Evolutionary conservation across 2,797 vertebrate species (phyloP).

Genomic region (Melanotaenia parkinsoni): DNA sequence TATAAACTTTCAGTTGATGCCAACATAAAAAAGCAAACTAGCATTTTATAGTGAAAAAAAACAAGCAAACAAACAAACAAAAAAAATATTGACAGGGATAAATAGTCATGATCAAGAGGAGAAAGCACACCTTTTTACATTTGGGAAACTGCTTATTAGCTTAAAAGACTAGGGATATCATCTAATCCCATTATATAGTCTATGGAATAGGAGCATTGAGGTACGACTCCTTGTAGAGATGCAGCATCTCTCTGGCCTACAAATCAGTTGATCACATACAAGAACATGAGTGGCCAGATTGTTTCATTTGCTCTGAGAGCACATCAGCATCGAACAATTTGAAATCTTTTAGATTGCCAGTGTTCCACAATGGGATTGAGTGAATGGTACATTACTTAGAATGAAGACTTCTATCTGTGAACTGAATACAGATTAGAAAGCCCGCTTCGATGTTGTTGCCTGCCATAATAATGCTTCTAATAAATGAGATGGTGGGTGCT

Average conservation of each 20-base stretch:
- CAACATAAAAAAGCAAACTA: not conserved
- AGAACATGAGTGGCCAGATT: slow-evolving; percentile 73
- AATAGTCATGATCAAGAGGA: slow-evolving; percentile 11
- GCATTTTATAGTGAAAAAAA: not conserved
- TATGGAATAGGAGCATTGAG: slow-evolving; percentile 60
- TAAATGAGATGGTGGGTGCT: slow-evolving; percentile 71
- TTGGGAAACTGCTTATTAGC: slow-evolving; percentile 62
- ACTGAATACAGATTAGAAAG: slow-evolving; percentile 72
- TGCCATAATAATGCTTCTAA: slow-evolving; percentile 75
- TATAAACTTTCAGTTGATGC: slow-evolving; percentile 11
- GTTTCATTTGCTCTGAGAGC: slow-evolving; percentile 69
- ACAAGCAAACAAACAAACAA: not conserved
- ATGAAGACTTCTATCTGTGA: slow-evolving; percentile 72
- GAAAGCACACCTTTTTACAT: slow-evolving; percentile 42
- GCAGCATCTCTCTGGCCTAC: slow-evolving; percentile 44
- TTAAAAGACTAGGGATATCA: slow-evolving; percentile 68
- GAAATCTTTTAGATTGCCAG: slow-evolving; percentile 71
- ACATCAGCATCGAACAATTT: slow-evolving; percentile 69
- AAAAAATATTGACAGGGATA: slow-evolving; percentile 3
- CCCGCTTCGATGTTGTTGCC: slow-evolving; percentile 58
- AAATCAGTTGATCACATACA: slow-evolving; percentile 69
- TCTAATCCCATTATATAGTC: slow-evolving; percentile 67
- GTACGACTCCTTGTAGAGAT: slow-evolving; percentile 59
- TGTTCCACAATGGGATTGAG: slow-evolving; percentile 60
- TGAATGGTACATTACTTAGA: slow-evolving; percentile 71